phyloP scores from a whole-genome alignment of 2,113 vertebrate genomes.

The Anolis sagrei region DNA sequence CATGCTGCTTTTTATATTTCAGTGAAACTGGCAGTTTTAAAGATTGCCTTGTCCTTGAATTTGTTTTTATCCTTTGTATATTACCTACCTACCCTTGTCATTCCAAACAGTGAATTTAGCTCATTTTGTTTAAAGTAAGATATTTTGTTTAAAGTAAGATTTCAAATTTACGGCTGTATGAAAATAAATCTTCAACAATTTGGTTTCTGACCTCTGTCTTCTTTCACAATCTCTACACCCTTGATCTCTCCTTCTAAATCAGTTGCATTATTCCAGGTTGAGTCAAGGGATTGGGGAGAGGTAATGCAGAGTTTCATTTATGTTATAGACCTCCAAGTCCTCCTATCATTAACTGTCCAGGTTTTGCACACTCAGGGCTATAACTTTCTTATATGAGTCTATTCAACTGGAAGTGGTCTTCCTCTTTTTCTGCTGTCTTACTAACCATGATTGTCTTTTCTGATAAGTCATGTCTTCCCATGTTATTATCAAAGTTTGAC shows the following conservation, averaged over 20 bases:
- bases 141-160: background rate
- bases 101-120: background rate
- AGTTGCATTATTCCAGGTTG: background rate
- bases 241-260: background rate
- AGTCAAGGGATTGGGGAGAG: background rate
- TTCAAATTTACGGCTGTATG: background rate
- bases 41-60: background rate
- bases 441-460: too few species aligned
- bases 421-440: too few species aligned
- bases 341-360: too few species aligned
- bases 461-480: too few species aligned
- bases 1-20: background rate
- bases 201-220: background rate
- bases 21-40: background rate
- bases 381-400: too few species aligned
- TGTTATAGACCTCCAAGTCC: too few species aligned
- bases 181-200: background rate
- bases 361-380: too few species aligned
- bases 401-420: too few species aligned
- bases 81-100: background rate
- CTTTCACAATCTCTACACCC: background rate
- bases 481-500: too few species aligned
- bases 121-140: background rate
- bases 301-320: background rate
- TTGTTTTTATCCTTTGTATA: background rate